Base-by-base conservation (phyloP, 2,113 vertebrate genomes). In the Galemys pyrenaicus region DNA sequence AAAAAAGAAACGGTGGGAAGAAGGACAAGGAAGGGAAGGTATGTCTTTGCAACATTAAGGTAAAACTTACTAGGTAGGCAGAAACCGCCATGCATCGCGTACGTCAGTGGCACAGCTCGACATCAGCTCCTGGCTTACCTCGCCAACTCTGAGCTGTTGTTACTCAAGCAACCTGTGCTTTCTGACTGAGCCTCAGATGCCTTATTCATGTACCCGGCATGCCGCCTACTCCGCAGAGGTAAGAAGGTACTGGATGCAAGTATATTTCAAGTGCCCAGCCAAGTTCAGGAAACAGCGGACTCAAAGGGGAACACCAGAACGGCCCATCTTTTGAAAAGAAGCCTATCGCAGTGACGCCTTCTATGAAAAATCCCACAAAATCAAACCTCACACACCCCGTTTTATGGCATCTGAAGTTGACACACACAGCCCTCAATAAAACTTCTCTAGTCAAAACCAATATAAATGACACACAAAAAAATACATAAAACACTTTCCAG, bases 361-460 rank as follows among this genome's bases (percentile, higher is more conserved):
- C 39, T 79, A 26, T 68, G 30, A 93, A 74, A 37, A 82, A 95
- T 94, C n/a, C 41, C 74, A 85, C 32, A 90, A 78, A 95, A 79
- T 60, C 22, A 90, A 88, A 88, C 56, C 88, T 86, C 35, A 96
- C 0, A 39, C 4, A 37, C 22, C 24, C 54, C 54, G 28, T 54
- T 93, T 87, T 70, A 83, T 17, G 44, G 35, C 58, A 78, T 87
- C 49, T 79, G 37, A 7, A 84, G 91, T 81, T 92, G 73, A 95
- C 54, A 70, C 64, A 74, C 10, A 80, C 41, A 88, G 74, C 78
- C 26, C 85, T 87, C 89, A 56, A 60, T 68, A 74, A 87, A 94
- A 95, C 28, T 89, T 86, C 64, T 95, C 85, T 15, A 90, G 49
- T 70, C 37, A 70, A 84, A n/a, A 84, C 73, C 77, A 70, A 92